Evolutionary conservation across 2,113 vertebrate genomes (phyloP), one percentile per base, ranked within the genome.

Genomic region (Vanacampus margaritifer): DNA sequence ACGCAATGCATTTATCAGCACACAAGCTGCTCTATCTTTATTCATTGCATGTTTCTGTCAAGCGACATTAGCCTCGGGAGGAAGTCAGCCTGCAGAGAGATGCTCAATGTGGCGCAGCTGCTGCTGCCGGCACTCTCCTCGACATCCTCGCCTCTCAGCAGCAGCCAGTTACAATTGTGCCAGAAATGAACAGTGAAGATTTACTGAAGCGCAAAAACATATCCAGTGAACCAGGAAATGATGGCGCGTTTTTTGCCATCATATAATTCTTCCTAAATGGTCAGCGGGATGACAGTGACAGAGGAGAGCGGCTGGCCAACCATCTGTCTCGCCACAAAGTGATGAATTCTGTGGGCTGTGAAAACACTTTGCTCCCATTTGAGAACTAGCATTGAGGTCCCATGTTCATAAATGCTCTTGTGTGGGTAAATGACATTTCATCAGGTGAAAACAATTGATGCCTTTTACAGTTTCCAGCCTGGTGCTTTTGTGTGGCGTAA

Each of bases 151-250:
- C 76, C 32, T 76, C 60, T 69, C 73, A 36, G 75, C 26, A 3
- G 64, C 76, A 69, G 71, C 78, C 71, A 37, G 65, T 73, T 81
- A 57, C 76, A 85, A 82, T 65, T 73, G 73, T 74, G 75, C 65
- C 68, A 65, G 69, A 76, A 82, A 79, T 74, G 81, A 84, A 77
- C 67, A 64, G 74, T 67, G 75, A 69, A 82, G 69, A 78, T 76
- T 81, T 75, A 81, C 74, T 75, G 82, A 60, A 83, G 81, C 74
- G 64, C 67, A 23, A 57, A 72, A 73, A 41, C 24, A 46, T 45
- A 79, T 57, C 56, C 87, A 83, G 58, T 84, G 86, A 90, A 86
- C 87, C 87, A 87, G 71, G 81, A 91, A 91, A 89, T 88, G 84
- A 79, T 69, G 78, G 68, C 45, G 12, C 71, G 83, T 68, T 83